These are phyloP conservation scores for Cantharis lateralis DNA, from an alignment of 2,888 invertebrate genomes.

Conservation along the genomic window DNA sequence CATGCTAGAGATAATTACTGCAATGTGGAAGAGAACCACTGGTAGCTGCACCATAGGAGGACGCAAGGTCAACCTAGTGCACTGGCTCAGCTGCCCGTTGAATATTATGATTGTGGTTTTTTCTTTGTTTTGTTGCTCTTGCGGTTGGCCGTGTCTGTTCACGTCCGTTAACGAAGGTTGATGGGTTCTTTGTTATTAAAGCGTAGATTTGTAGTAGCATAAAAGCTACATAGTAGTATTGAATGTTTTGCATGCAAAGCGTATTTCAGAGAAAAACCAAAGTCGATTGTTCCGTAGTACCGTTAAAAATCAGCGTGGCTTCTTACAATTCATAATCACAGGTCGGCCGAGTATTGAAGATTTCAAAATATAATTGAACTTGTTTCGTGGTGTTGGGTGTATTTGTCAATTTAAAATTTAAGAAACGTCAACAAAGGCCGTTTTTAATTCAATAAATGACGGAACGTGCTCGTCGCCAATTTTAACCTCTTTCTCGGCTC, in stretches of 20 bases:
- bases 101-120: slow-evolving; percentile 23
- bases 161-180: slow-evolving; percentile 1
- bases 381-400: background rate
- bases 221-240: background rate
- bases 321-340: background rate
- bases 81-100: slow-evolving; percentile 25
- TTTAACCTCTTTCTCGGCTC: slow-evolving; percentile 18
- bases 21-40: slow-evolving; percentile 23
- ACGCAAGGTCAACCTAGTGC: slow-evolving; percentile 29
- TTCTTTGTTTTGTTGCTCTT: slow-evolving; percentile 6
- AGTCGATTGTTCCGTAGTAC: background rate
- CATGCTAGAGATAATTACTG: slow-evolving; percentile 29
- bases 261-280: background rate
- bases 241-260: background rate
- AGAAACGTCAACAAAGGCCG: background rate
- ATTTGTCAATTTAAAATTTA: background rate
- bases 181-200: slow-evolving; percentile 1
- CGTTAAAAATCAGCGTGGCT: background rate
- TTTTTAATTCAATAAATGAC: slow-evolving; percentile 21
- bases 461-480: slow-evolving; percentile 17
- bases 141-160: background rate
- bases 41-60: slow-evolving; percentile 21
- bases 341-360: background rate
- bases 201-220: background rate
- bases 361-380: background rate